Evolutionary conservation across 2,888 invertebrate genomes (phyloP).

Genomic region (Drosophila nigricruria): DNA sequence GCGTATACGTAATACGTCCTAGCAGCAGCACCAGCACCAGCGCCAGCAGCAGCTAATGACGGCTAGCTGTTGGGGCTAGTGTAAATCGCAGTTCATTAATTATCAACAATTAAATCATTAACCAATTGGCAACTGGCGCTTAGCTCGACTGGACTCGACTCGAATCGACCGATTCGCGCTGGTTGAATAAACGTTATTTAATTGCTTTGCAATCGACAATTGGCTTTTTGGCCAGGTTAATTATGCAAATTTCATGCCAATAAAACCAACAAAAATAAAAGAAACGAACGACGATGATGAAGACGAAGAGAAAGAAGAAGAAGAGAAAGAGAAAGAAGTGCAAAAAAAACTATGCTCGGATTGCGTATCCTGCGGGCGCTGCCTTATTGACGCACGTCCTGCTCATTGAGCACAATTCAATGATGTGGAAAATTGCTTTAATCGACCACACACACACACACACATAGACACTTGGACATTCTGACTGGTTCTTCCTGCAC

Average conservation of each 20-base stretch:
- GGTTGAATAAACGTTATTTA: slow-evolving; percentile 13
- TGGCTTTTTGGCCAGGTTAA: slow-evolving; percentile 30
- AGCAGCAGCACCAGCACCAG: not conserved
- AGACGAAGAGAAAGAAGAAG: not conserved
- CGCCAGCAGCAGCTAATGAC: not conserved
- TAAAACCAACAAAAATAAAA: not conserved
- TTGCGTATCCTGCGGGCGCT: slow-evolving; percentile 7
- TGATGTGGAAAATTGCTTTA: slow-evolving; percentile 76
- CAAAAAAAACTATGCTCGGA: slow-evolving; percentile 9
- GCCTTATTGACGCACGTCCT: slow-evolving; percentile 70
- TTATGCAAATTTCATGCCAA: slow-evolving; percentile 40
- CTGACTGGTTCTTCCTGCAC: not conserved
- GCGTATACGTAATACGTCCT: slow-evolving; percentile 31
- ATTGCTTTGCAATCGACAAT: slow-evolving; percentile 21
- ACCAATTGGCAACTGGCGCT: not conserved
- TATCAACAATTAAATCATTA: slow-evolving; percentile 5
- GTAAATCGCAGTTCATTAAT: slow-evolving; percentile 7
- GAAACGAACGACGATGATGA: not conserved
- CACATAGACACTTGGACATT: not conserved
- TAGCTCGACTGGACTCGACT: not conserved
- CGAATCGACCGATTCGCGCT: not conserved
- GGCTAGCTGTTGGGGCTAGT: not conserved
- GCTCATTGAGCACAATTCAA: slow-evolving; percentile 67
- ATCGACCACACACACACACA: slow-evolving; percentile 37
- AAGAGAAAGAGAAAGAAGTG: not conserved